phyloP scores from a whole-genome alignment of 2,888 invertebrate species.

The Polymixis flavicincta region DNA sequence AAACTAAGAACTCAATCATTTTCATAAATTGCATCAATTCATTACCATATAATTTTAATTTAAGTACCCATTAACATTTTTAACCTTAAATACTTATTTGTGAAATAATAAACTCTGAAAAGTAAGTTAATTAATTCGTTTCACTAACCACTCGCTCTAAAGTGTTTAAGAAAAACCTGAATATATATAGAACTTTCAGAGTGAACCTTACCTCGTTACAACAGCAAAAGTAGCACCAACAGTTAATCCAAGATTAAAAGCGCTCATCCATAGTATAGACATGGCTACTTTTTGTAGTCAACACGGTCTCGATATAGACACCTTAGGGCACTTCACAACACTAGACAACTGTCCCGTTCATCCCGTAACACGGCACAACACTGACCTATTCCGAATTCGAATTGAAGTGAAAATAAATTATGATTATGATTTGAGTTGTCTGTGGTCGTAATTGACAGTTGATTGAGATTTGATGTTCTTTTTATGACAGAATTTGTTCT shows the following conservation, averaged over 20 bases:
- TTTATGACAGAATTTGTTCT: slow-evolving; percentile 12
- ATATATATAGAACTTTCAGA: neutral
- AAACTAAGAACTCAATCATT: neutral
- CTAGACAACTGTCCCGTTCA: slow-evolving; percentile 49
- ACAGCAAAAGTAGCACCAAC: slow-evolving; percentile 92
- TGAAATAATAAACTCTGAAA: neutral
- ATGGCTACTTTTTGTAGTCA: slow-evolving; percentile 79
- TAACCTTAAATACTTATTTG: neutral
- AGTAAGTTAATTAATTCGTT: neutral
- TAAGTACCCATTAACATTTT: neutral
- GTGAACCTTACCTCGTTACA: slow-evolving; percentile 89
- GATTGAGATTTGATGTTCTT: slow-evolving; percentile 30
- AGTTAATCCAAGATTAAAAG: slow-evolving; percentile 91
- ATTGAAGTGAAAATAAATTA: slow-evolving; percentile 6
- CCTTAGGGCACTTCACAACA: slow-evolving; percentile 36
- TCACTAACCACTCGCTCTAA: neutral
- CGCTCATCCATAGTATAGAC: slow-evolving; percentile 92
- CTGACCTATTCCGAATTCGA: slow-evolving; percentile 60
- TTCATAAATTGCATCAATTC: neutral
- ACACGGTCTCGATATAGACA: slow-evolving; percentile 58
- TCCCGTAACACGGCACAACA: slow-evolving; percentile 67
- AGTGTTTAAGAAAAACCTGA: neutral
- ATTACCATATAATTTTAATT: neutral
- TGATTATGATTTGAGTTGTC: neutral
- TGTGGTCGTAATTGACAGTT: slow-evolving; percentile 29